Evolutionary conservation across 1,140 invertebrate species (phyloP).

Genomic region (Thrips palmi): DNA sequence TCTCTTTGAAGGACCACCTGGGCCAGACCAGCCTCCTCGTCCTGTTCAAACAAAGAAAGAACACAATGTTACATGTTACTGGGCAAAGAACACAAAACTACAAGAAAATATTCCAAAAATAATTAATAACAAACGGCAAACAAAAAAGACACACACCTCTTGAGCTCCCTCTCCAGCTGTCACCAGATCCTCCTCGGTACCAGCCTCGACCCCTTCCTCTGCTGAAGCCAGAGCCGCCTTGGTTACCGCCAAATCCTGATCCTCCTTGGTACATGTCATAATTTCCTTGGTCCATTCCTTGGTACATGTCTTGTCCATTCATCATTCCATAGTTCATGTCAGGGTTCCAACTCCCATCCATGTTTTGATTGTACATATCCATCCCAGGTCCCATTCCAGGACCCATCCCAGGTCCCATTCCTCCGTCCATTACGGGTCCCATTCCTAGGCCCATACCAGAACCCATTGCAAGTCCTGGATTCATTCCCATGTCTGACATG

Average conservation of each 20-base stretch:
- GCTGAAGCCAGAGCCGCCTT: constrained; percentile 2
- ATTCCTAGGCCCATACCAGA: neutral
- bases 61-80: too few relatives aligned
- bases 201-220: constrained; percentile 6
- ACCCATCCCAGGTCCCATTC: neutral
- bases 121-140: neutral
- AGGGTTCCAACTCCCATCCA: neutral
- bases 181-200: constrained; percentile 1
- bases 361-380: neutral
- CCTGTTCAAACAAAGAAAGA: constrained; percentile 8
- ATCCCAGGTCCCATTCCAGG: neutral
- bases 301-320: neutral
- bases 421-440: neutral
- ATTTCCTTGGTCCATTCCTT: constrained; percentile 1
- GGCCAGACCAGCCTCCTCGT: constrained; percentile 2
- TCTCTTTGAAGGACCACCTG: neutral
- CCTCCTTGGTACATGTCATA: neutral
- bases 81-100: too few relatives aligned
- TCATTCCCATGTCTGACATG: neutral
- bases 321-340: constrained; percentile 3
- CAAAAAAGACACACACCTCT: neutral
- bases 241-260: constrained; percentile 8
- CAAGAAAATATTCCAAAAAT: too few relatives aligned
- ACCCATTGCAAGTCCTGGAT: neutral
- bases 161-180: neutral